Base-by-base conservation (phyloP, 2,888 invertebrate genomes). In the Drosophila flavopinicola region DNA sequence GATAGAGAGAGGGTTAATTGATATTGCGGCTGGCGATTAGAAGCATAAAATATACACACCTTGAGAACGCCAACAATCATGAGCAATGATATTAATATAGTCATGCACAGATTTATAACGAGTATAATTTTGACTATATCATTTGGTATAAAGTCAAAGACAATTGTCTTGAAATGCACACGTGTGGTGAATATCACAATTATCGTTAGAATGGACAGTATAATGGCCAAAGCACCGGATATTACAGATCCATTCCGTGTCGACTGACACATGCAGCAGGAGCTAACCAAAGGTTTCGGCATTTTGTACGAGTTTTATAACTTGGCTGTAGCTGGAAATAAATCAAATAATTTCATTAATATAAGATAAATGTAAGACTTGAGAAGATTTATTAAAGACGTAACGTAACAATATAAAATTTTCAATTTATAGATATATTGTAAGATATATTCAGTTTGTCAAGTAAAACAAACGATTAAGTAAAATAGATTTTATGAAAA, bases 51-150 rank as follows among this genome's bases (percentile, higher is more conserved):
- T 10, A 3, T 47, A 67, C 75, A 42, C 93, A 96, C 96, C 94
- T 94, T 96, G 35, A 94, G 84, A 4, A 95, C 94, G 63, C 96
- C 96, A 48, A 94, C 90, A 30, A 96, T 94, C 77, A 97, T 93
- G 1, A 96, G 92, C n/a, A 93, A 89, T 38, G 96, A 96, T 89
- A 96, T 95, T 60, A 97, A 91, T 63, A 96, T 94, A 4, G 96
- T 96, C 94, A 97, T 96, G 78, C 94, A 93, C 56, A 96, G 92
- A 91, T 96, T 96, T 74, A 96, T 93, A 7, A 94, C 94, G 67
- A 96, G 92, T 78, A 97, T 95, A 69, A 96, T 95, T 92, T 94
- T 94, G 61, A 96, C 94, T 88, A 94, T 93, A 85, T 92, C 92
- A 79, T 94, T 93, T 79, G 95, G 93, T 35, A 96, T 90, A 85